Base-by-base conservation (phyloP, 2,797 vertebrate genomes). In the Pagetopsis macropterus region DNA sequence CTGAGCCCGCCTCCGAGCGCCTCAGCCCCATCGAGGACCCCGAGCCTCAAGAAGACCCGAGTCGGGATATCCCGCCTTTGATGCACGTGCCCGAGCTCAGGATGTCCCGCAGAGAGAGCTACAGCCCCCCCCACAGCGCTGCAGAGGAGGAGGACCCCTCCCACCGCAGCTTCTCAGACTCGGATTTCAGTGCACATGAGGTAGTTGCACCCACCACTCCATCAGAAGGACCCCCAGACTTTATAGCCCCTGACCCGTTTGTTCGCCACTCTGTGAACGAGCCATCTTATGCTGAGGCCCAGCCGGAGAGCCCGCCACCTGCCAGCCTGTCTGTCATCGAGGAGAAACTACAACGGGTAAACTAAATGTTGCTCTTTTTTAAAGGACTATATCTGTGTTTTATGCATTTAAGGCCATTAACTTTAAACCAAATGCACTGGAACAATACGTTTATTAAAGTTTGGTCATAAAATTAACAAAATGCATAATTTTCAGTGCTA, bases 191-290 rank as follows among this genome's bases (percentile, higher is more conserved):
- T 23, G 55, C 23, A 7, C 1, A 16, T 3, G 88, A 87, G 12
- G 51, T 23, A 1, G 16, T 70, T 5, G 40, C 51, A 7, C 84
- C 87, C 3, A 31, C 64, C n/a, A 68, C 87, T 12, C 91, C 79
- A 0, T 93, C 90, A 0, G 94, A 94, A 0, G 70, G 27, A 63
- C 94, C 87, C 1, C 95, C 94, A 0, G 93, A 94, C 45, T 88
- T 93, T 9, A 90, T 89, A 71, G 94, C 96, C 71, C 95, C 96
- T 21, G 94, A 96, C 79, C 93, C 89, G 1, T 58, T 64, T 3
- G 40, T 5, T 2, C 51, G 16, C 9, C 1, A 16, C 70, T 65
- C 82, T 0, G n/a, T 44, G 3, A 57, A 41, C 0, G 73, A 88
- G 44, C 73, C 72, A 2, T 64, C 81, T 0, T n/a, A 80, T 1